phyloP scores from a whole-genome alignment of 2,888 invertebrate genomes.

The Harmothoe impar region DNA sequence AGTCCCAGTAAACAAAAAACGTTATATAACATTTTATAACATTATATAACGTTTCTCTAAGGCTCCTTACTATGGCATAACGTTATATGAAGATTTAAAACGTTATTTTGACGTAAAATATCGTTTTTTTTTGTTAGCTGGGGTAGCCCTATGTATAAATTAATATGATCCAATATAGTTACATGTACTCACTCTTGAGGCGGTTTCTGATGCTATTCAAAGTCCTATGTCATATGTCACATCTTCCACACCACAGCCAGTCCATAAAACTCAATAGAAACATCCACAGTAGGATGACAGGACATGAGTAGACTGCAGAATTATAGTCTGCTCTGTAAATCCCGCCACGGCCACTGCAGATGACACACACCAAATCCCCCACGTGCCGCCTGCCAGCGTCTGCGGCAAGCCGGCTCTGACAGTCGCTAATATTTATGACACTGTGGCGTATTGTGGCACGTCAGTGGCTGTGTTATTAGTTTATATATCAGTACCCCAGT shows the following conservation, averaged over 20 bases:
- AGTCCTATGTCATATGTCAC: neutral
- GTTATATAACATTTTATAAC: too few relatives aligned
- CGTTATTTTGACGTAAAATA: too few relatives aligned
- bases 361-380: neutral
- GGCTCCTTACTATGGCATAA: too few relatives aligned
- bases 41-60: too few relatives aligned
- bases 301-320: neutral
- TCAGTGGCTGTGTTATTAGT: neutral
- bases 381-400: neutral
- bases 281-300: neutral
- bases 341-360: neutral
- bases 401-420: slow-evolving; percentile 12
- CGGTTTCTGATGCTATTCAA: too few relatives aligned
- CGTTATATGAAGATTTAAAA: too few relatives aligned
- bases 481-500: neutral
- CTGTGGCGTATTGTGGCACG: neutral
- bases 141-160: neutral
- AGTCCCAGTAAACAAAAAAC: too few relatives aligned
- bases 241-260: neutral
- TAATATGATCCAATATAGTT: too few relatives aligned
- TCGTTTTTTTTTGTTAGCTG: neutral
- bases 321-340: neutral
- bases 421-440: neutral
- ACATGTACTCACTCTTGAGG: too few relatives aligned
- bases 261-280: neutral